Conservation (phyloP, 2,797 vertebrate genomes). For the Crocidura indochinensis region DNA sequence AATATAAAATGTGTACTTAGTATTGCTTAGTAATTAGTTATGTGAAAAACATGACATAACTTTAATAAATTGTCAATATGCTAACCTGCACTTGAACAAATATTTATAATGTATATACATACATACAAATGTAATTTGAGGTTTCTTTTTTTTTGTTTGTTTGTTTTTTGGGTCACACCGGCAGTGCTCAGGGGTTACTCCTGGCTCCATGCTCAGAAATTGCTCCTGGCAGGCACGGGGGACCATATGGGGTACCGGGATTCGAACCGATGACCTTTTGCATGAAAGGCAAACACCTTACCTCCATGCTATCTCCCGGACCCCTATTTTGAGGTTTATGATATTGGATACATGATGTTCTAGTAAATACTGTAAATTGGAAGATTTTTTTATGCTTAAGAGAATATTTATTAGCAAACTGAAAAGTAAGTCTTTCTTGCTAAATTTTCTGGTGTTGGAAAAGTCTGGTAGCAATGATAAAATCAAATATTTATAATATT, state of each 20-base stretch:
- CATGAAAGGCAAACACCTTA: too few species aligned
- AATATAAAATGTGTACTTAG: background rate
- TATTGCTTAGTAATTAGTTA: background rate
- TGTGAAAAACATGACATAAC: conserved; percentile 5
- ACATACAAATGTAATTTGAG: too few species aligned
- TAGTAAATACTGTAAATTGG: background rate
- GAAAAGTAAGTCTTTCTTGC: background rate
- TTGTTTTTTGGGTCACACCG: too few species aligned
- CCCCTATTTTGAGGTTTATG: background rate
- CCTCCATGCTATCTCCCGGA: too few species aligned
- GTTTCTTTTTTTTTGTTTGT: too few species aligned
- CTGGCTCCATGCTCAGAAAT: too few species aligned
- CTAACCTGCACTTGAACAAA: background rate
- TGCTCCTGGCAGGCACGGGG: too few species aligned
- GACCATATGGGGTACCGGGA: too few species aligned
- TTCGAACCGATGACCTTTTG: too few species aligned
- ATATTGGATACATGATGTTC: background rate
- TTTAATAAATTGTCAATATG: background rate
- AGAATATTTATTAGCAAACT: background rate
- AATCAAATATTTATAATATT: background rate
- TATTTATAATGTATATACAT: background rate
- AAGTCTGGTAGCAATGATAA: background rate
- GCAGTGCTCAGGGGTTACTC: too few species aligned
- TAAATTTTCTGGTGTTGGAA: conserved; percentile 31
- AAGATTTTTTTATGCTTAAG: background rate